Percentiles rank a stretch among this genome's conserved stretches.
These are phyloP conservation scores for Sinella curviseta DNA, from an alignment of 1,140 invertebrate species.

Conservation along the genomic window DNA sequence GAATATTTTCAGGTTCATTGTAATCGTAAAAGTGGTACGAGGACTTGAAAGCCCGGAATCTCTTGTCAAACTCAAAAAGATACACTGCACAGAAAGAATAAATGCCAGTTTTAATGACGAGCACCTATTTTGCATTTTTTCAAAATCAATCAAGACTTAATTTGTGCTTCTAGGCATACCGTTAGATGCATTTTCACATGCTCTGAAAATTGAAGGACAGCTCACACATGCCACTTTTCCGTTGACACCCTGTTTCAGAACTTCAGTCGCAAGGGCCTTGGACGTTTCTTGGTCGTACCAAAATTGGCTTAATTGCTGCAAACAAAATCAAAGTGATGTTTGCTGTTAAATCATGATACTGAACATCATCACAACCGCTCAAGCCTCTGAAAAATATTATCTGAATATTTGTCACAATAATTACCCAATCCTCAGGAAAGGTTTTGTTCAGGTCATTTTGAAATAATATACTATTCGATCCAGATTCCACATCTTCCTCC, in stretches of 20 bases:
- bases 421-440: constrained; percentile 84
- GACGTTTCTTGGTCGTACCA: constrained; percentile 87
- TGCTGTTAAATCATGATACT: no score
- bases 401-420: constrained; percentile 24
- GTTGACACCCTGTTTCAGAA: constrained; percentile 58
- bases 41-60: constrained; percentile 76
- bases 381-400: neutral
- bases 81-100: constrained; percentile 60
- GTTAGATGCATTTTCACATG: constrained; percentile 53
- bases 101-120: neutral
- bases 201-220: constrained; percentile 81
- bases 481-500: constrained; percentile 51
- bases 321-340: no score
- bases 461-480: constrained; percentile 13
- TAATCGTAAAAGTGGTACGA: constrained; percentile 90
- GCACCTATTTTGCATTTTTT: neutral
- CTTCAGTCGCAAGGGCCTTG: constrained; percentile 66
- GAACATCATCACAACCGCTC: constrained; percentile 35
- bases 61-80: constrained; percentile 77
- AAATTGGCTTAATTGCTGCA: constrained; percentile 92
- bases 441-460: constrained; percentile 33
- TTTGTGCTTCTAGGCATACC: constrained; percentile 32
- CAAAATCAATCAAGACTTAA: neutral
- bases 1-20: constrained; percentile 72
- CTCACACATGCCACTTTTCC: constrained; percentile 81